Conservation (phyloP, 2,888 invertebrate species). For the Acanthosepion pharaonis region DNA sequence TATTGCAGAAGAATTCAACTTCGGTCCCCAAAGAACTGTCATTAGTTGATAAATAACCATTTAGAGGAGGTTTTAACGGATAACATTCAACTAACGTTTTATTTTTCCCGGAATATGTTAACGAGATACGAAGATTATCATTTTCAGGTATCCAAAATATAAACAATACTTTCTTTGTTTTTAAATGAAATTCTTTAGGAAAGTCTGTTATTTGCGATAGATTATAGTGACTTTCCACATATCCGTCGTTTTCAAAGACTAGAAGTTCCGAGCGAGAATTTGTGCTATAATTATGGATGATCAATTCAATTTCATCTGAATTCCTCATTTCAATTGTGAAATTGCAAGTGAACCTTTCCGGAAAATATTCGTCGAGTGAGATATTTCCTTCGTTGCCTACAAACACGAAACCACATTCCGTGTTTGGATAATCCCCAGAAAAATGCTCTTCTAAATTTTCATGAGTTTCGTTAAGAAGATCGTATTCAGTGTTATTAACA, state of each 20-base stretch:
- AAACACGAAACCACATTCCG: not conserved
- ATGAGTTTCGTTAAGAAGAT: not conserved
- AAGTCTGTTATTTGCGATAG: not conserved
- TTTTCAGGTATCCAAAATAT: not conserved
- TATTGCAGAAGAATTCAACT: not conserved
- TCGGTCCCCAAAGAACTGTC: not conserved
- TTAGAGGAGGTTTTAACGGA: not conserved
- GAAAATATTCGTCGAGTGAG: not conserved
- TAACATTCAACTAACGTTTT: not conserved
- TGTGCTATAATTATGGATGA: not conserved
- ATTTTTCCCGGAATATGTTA: not conserved
- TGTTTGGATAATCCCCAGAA: not conserved
- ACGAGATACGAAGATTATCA: not conserved
- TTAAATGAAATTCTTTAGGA: not conserved
- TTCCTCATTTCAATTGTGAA: not conserved
- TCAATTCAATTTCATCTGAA: not conserved
- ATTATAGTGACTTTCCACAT: not conserved
- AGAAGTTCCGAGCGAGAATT: not conserved
- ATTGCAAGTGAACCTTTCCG: not conserved
- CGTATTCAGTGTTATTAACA: not conserved
- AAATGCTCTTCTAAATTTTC: not conserved
- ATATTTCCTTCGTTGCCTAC: not conserved
- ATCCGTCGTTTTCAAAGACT: not conserved
- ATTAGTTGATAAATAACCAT: not conserved
- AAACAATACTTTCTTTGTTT: not conserved